Percentiles rank a stretch among this genome's conserved stretches.
Evolutionary conservation across 2,888 invertebrate species (phyloP).

Genomic region (Heliconius hortense): DNA sequence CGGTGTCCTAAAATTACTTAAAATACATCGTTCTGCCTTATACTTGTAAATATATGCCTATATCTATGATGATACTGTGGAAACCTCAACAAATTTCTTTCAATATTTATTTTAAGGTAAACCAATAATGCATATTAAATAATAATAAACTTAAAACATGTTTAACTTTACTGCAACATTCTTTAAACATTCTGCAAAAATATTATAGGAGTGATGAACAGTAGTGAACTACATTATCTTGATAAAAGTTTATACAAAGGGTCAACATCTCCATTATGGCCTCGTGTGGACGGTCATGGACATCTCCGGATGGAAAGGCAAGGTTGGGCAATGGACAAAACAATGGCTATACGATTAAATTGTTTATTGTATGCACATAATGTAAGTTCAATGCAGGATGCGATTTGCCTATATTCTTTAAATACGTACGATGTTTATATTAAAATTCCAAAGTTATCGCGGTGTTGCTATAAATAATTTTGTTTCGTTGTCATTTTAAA

Average conservation of each 20-base stretch:
- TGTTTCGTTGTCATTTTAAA: not conserved
- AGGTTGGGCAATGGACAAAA: constrained; percentile 32
- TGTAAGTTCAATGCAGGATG: constrained; percentile 14
- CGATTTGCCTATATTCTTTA: not conserved
- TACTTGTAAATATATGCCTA: no score
- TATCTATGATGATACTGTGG: no score
- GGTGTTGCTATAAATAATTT: not conserved
- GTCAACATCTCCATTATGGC: constrained; percentile 27
- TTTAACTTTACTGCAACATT: no score
- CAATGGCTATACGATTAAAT: constrained; percentile 32
- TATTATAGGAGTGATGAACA: constrained; percentile 8
- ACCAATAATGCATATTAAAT: no score
- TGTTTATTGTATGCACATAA: constrained; percentile 17
- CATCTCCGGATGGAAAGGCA: constrained; percentile 32
- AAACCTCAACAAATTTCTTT: no score
- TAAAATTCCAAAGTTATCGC: not conserved
- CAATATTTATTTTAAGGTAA: no score
- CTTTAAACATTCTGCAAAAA: no score
- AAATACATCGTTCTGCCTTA: no score
- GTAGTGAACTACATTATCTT: constrained; percentile 27
- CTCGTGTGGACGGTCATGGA: constrained; percentile 33
- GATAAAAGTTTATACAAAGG: constrained; percentile 8
- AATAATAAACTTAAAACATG: no score
- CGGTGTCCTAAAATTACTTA: no score
- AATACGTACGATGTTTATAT: not conserved